A percentile compares a stretch with the other conserved stretches of the same genome.
These are phyloP conservation scores for Drosophila auraria DNA, from an alignment of 1,140 invertebrate species.

Conservation along the genomic window DNA sequence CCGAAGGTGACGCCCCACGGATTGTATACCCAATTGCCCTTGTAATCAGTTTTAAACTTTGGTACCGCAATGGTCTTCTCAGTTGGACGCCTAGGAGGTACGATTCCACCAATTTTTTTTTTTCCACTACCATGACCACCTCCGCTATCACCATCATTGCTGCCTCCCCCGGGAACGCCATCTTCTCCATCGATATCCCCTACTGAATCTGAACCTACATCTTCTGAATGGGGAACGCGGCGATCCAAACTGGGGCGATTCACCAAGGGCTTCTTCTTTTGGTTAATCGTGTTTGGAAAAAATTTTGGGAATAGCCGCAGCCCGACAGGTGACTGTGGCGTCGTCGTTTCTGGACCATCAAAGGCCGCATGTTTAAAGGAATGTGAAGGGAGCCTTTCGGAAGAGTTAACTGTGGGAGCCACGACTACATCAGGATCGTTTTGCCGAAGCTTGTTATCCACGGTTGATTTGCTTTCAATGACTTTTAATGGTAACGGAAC, in stretches of 20 bases:
- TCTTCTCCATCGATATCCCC: too few species aligned
- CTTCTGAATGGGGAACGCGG: background rate
- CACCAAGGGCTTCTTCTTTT: background rate
- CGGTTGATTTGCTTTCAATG: background rate
- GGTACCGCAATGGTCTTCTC: background rate
- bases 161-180: too few species aligned
- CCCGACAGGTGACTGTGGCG: background rate
- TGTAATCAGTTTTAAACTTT: background rate
- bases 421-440: background rate
- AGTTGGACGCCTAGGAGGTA: background rate
- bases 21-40: slow-evolving; percentile 7
- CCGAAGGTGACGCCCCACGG: background rate
- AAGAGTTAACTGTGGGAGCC: too few species aligned
- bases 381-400: too few species aligned
- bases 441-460: background rate
- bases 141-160: too few species aligned
- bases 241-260: background rate
- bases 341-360: background rate
- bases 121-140: background rate
- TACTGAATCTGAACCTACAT: background rate
- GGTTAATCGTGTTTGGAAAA: background rate
- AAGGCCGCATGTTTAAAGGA: too few species aligned
- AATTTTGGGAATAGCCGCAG: background rate
- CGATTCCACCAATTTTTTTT: too few species aligned
- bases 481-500: background rate